Percentiles rank a stretch among this genome's conserved stretches.
Evolutionary conservation across 2,888 invertebrate genomes (phyloP).

Genomic region (Phortica okadai): DNA sequence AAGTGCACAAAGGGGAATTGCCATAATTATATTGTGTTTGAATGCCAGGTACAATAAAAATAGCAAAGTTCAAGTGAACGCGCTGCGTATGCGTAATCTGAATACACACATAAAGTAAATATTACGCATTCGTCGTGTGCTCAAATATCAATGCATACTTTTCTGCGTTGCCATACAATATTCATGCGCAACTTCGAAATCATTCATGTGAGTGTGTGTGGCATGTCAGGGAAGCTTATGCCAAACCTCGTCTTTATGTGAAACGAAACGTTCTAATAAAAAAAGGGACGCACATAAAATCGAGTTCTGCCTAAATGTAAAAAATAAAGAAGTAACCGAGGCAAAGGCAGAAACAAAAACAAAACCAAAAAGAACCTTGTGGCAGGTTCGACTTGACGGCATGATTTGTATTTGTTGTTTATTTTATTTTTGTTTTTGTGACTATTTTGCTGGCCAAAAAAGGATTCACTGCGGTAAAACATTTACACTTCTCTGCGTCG

Average conservation of each 20-base stretch:
- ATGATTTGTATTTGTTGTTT: not conserved
- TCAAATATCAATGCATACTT: conserved; percentile 14
- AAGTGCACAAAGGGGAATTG: too few species aligned
- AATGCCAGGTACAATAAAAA: not conserved
- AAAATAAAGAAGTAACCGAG: not conserved
- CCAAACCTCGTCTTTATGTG: not conserved
- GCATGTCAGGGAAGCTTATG: not conserved
- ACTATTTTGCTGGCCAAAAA: not conserved
- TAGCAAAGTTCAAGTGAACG: not conserved
- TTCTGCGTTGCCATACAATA: conserved; percentile 7
- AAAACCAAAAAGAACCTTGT: not conserved
- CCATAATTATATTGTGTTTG: too few species aligned
- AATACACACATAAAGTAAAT: not conserved
- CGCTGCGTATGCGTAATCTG: conserved; percentile 19
- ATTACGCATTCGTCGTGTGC: conserved; percentile 8
- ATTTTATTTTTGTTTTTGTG: not conserved
- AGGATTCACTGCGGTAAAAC: conserved; percentile 62
- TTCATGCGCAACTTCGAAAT: not conserved
- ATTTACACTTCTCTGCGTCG: conserved; percentile 62
- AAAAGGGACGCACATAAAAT: conserved; percentile 4
- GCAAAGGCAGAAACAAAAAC: not conserved
- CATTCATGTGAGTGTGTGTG: too few species aligned
- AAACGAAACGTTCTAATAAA: not conserved
- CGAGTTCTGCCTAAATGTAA: not conserved
- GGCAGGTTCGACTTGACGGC: conserved; percentile 10